Base-by-base conservation (phyloP, 2,888 invertebrate species). In the Pyrrhia umbra region DNA sequence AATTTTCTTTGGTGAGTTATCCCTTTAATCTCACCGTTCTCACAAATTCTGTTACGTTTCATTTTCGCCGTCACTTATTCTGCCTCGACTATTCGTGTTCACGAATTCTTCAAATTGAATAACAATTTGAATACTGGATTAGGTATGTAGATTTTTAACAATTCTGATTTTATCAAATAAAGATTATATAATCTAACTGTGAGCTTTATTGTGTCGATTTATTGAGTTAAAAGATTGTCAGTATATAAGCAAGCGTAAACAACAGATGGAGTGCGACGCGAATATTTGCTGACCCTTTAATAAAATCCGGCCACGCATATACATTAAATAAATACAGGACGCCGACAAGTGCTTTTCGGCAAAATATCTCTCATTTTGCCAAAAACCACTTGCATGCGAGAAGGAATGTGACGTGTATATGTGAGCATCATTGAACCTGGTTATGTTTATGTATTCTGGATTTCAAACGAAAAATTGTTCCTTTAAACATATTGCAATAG, bases 1-100 rank as follows among this genome's bases (percentile, higher is more conserved):
- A 77, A 83, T 82, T 84, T 75, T 80, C 80, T 68, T 81, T 78
- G 68, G 76, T 63, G 80, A 85, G 83, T 82, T 85, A 87, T 86
- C 80, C 83, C 81, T 88, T 85, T 83, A 83, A 82, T 83, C 79
- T 81, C 77, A 62, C 34, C 58, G 65, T 75, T 79, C 66, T 75
- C 69, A 64, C 75, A 77, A 80, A 86, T 86, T 85, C 85, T 83
- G 77, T 85, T 79, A 83, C 76, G 77, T 83, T 83, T 73, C 64
- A 79, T 83, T 80, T 81, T 77, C 74, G 47, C 68, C 72, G 79
- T 84, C 80, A 79, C 77, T 85, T 79, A 82, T 80, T 72, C 75
- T 70, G 66, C 67, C 78, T 70, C 45, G 49, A 75, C 67, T 78
- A 81, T 80, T 84, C 63, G 62, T 68, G 74, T 70, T 70, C 59